Base-by-base conservation (phyloP, 2,888 invertebrate species). In the Melipona beecheii region DNA sequence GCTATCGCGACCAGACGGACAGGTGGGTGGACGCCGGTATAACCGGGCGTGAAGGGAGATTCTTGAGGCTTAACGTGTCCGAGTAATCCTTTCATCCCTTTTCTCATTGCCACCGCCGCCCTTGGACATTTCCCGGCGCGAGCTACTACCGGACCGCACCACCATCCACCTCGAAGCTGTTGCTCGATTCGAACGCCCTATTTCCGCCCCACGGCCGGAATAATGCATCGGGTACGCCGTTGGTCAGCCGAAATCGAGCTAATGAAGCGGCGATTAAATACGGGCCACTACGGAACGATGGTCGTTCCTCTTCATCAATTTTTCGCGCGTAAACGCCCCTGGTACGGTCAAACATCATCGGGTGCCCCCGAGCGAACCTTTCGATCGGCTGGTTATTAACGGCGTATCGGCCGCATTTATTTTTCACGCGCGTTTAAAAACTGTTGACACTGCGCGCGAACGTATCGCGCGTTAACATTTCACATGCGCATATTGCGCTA, bases 31-130 rank as follows among this genome's bases (percentile, higher is more conserved):
- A 90, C 91, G 86, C 83, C 76, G 84, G 85, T 87, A 87, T 86
- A 89, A 90, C 90, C 89, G 85, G 85, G 85, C 88, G 88, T 85
- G 90, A 89, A 89, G 85, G 84, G 88, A 91, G 91, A 92, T 93
- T 91, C 93, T 90, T 86, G 86, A 87, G 89, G 93, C 93, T 93
- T 92, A 93, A 93, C 93, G 89, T 92, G 92, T 93, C 92, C 90
- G 78, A 89, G 86, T 93, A 93, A 93, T 93, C 93, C 93, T 91
- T 93, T 93, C 90, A 92, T 92, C 93, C 93, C 92, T 91, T 92
- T 92, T 91, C 91, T 90, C 91, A 87, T 91, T 90, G 91, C 92
- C 86, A 73, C 80, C 4, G 17, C 17, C 70, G 52, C n/a, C 78
- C 88, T 78, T 75, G 88, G 90, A 91, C 91, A 84, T 91, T 83